Conservation (phyloP, 2,888 invertebrate genomes). For the Drosophila leonis region DNA sequence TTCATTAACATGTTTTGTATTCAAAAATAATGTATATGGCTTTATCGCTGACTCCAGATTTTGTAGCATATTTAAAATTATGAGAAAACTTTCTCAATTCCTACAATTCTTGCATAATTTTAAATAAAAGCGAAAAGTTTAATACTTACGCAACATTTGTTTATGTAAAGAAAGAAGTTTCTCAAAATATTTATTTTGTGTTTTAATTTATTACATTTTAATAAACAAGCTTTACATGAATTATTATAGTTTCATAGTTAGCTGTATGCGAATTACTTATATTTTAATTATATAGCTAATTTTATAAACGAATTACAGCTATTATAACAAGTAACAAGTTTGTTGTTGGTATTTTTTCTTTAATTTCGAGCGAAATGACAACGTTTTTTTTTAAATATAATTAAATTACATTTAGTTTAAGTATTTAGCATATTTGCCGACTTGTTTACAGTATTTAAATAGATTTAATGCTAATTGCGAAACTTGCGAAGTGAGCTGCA, state of each 20-base stretch:
- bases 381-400: constrained; percentile 26
- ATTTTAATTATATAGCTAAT: constrained; percentile 26
- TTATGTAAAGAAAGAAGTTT: neutral
- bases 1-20: constrained; percentile 46
- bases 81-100: constrained; percentile 4
- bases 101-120: neutral
- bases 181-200: constrained; percentile 1
- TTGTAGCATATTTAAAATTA: neutral
- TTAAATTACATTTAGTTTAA: constrained; percentile 41
- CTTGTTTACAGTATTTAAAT: constrained; percentile 4
- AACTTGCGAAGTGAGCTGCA: constrained; percentile 33
- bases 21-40: constrained; percentile 18
- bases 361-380: constrained; percentile 53
- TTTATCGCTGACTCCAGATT: constrained; percentile 2
- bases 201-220: constrained; percentile 41
- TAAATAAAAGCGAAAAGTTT: neutral
- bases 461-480: constrained; percentile 38
- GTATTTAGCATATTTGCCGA: constrained; percentile 2
- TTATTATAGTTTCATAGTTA: constrained; percentile 13
- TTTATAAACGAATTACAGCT: constrained; percentile 34
- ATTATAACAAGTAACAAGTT: constrained; percentile 48
- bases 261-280: constrained; percentile 10
- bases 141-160: neutral
- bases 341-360: constrained; percentile 14
- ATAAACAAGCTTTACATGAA: constrained; percentile 40